These are phyloP conservation scores for Sarcoramphus papa DNA, from an alignment of 2,797 vertebrate genomes.

Conservation along the genomic window DNA sequence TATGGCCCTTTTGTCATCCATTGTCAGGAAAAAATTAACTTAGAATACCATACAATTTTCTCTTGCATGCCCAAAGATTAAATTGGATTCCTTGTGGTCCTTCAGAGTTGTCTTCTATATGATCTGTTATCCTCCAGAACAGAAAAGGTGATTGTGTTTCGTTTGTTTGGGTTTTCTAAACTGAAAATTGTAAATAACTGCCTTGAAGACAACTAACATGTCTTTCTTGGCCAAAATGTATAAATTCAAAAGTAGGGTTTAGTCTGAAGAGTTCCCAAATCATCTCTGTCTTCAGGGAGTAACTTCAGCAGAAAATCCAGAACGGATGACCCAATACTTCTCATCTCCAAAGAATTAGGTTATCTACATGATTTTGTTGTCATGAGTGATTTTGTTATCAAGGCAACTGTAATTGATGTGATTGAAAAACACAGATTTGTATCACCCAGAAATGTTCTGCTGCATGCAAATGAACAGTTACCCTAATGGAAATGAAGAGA, in stretches of 20 bases:
- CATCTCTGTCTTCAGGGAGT: neutral
- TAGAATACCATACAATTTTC: neutral
- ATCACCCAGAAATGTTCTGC: neutral
- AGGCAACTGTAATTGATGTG: neutral
- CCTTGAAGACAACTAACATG: neutral
- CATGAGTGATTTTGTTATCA: neutral
- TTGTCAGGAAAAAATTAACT: neutral
- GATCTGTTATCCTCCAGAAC: neutral
- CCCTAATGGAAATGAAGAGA: neutral
- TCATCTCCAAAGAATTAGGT: neutral
- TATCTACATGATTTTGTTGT: neutral
- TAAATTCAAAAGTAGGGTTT: neutral
- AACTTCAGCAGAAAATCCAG: neutral
- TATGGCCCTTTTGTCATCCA: neutral
- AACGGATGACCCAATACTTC: neutral
- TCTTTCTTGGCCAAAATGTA: neutral
- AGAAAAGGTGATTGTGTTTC: neutral
- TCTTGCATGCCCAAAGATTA: neutral
- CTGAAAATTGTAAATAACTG: neutral
- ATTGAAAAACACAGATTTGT: neutral
- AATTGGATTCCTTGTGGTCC: neutral
- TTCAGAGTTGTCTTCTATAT: neutral
- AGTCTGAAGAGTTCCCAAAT: neutral
- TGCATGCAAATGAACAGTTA: neutral
- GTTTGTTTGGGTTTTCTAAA: neutral